A percentile compares a stretch with the other conserved stretches of the same genome.
These are phyloP conservation scores for Stictocephala bisonia DNA, from an alignment of 2,888 invertebrate species.

Conservation along the genomic window DNA sequence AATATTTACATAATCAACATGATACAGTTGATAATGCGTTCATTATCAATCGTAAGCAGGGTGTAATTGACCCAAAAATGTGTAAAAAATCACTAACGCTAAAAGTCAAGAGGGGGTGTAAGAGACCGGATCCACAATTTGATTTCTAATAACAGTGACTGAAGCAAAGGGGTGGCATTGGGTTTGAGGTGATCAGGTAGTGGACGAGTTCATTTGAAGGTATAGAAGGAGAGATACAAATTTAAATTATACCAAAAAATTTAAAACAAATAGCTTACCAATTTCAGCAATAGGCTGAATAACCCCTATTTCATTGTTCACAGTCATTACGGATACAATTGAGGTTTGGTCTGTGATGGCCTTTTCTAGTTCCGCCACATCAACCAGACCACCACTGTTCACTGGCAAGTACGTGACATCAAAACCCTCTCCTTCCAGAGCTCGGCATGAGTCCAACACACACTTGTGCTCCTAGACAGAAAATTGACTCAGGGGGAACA, in stretches of 20 bases:
- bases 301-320: conserved; percentile 99
- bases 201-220: no score
- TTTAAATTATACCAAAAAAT: no score
- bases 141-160: not conserved
- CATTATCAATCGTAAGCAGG: no score
- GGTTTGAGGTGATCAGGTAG: no score
- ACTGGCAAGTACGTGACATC: conserved; percentile 97
- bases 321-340: conserved; percentile 95
- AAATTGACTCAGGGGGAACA: no score
- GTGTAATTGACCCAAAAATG: no score
- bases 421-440: conserved; percentile 94
- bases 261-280: conserved; percentile 68
- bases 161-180: not conserved
- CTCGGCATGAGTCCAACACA: conserved; percentile 97
- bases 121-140: no score
- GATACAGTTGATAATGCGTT: no score
- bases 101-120: no score
- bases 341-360: conserved; percentile 91
- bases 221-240: no score
- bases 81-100: no score
- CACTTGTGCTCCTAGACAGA: conserved; percentile 96
- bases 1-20: no score
- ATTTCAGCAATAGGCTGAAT: conserved; percentile 93
- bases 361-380: conserved; percentile 81
- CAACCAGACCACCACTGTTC: conserved; percentile 83